Base-by-base conservation (phyloP, 37 sponge, comb jelly and placozoan species). In the Haliclona indistincta region DNA sequence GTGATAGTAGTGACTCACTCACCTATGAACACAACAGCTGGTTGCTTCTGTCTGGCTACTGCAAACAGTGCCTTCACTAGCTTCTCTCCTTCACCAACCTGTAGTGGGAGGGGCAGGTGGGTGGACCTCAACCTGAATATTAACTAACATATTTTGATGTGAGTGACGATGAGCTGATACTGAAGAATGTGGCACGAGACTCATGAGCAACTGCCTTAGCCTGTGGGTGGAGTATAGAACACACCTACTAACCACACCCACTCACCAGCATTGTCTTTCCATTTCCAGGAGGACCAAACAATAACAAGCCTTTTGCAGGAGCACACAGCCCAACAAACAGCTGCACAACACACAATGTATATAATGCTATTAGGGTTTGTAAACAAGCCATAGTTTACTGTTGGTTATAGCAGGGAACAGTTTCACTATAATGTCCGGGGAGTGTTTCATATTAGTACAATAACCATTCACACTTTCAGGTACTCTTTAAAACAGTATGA, bases 211-310 rank as follows among this genome's bases (percentile, higher is more conserved):
- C 85, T 38, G 94, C 94, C 44, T 84, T 84, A n/a, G 88, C 94
- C 86, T 85, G 30, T 7, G 17, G 41, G 4, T 67, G 25, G 20
- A 38, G 6, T 37, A 65, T 36, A 29, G 7, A 10, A 22, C 15
- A 10, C 26, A 11, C 7, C 8, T 67, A 67, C 25, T 29, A 71
- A 20, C 36, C 15, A 53, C 29, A 53, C 26, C 36, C 34, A n/a
- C n/a, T 22, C 73, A 85, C 86, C 67, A 93, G 75, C 89, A 93
- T 88, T 26, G 94, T 93, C 63, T 93, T 93, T 35, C 94, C 94
- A 73, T 93, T 93, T 15, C 94, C 94, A 25, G 94, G 94, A 43
- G 94, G 94, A 8, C 94, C 94, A 76, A 88, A 93, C n/a, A 93
- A 71, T 20, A 93, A 78, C 10, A 93, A 69, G 38, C 94, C 94